Conservation (phyloP, 2,113 vertebrate genomes). For the Engraulis encrasicolus region DNA sequence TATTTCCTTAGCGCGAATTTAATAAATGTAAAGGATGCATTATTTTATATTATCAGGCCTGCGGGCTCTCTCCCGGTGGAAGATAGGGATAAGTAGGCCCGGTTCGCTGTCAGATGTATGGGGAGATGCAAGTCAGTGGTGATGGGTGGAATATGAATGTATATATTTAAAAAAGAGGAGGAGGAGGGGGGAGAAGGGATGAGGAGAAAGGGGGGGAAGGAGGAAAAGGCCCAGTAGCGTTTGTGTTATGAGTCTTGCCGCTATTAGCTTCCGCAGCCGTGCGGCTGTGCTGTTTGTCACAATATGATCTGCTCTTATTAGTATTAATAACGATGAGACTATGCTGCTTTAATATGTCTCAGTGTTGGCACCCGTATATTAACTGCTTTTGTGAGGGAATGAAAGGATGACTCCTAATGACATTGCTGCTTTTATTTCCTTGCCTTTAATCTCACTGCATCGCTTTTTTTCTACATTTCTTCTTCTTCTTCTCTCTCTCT, state of each 20-base stretch:
- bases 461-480: conserved; percentile 24
- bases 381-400: conserved; percentile 49
- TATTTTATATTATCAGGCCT: conserved; percentile 59
- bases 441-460: conserved; percentile 47
- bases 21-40: conserved; percentile 71
- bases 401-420: conserved; percentile 49
- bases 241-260: conserved; percentile 55
- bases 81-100: conserved; percentile 54
- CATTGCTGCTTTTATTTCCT: conserved; percentile 47
- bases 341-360: conserved; percentile 52
- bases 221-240: conserved; percentile 52
- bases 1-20: conserved; percentile 67
- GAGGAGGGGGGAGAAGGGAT: too few relatives aligned
- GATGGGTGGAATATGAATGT: background rate
- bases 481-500: conserved; percentile 36
- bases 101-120: conserved; percentile 54
- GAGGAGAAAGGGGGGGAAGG: too few relatives aligned
- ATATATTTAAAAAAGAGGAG: background rate
- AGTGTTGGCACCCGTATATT: conserved; percentile 48
- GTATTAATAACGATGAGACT: conserved; percentile 59
- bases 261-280: conserved; percentile 43
- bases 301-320: conserved; percentile 53
- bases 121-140: conserved; percentile 43
- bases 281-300: conserved; percentile 48
- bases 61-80: conserved; percentile 48